phyloP scores from a whole-genome alignment of 2,888 invertebrate genomes.

The Tromatobia lineatoria region DNA sequence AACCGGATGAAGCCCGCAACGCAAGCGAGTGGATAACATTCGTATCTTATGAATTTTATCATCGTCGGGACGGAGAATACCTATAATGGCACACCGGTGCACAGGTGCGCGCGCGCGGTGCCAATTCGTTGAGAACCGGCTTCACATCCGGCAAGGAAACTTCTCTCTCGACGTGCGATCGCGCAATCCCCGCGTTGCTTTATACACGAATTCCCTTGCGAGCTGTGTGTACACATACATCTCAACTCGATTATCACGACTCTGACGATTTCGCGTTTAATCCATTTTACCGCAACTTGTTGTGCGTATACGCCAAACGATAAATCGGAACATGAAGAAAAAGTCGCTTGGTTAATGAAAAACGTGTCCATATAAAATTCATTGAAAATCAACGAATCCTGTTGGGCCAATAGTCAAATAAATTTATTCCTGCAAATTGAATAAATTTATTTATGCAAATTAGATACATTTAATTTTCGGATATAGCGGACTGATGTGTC shows the following conservation, averaged over 20 bases:
- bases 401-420: too few species aligned
- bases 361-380: not conserved
- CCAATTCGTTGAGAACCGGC: constrained; percentile 68
- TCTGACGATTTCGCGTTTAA: not conserved
- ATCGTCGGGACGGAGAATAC: constrained; percentile 55
- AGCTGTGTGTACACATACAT: not conserved
- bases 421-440: too few species aligned
- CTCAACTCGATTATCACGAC: not conserved
- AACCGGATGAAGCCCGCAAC: constrained; percentile 69
- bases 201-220: constrained; percentile 23
- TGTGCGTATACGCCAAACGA: not conserved
- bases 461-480: too few species aligned
- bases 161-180: constrained; percentile 51
- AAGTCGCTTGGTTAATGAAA: not conserved
- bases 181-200: constrained; percentile 33
- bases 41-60: constrained; percentile 70
- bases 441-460: too few species aligned
- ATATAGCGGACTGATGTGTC: too few species aligned
- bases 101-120: constrained; percentile 67
- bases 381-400: too few species aligned
- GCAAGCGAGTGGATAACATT: constrained; percentile 67
- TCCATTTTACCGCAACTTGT: constrained; percentile 8
- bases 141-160: constrained; percentile 65
- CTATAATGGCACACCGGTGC: constrained; percentile 16
- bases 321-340: not conserved